Evolutionary conservation across 2,797 vertebrate genomes (phyloP), one percentile per base, ranked within the genome.

Genomic region (Diplodus puntazzo): DNA sequence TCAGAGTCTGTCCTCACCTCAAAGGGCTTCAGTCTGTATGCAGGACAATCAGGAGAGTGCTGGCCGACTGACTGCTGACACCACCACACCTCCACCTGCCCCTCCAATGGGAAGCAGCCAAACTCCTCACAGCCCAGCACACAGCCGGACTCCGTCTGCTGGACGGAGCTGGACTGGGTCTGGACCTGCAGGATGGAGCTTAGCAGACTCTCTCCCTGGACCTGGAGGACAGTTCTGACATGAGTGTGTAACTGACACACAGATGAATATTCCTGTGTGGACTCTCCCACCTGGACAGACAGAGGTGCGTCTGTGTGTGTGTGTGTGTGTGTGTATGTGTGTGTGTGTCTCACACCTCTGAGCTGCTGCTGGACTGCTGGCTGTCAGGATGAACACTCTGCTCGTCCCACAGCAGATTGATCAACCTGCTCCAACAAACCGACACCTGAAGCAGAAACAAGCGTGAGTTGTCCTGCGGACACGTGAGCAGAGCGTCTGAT

Each of bases 101-200:
- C 94, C 62, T 93, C 88, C 81, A 90, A 87, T 63, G 86, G 88
- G 81, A 93, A 94, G 86, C 93, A 95, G 87, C 92, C 94, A 66
- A 94, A 93, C 84, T 96, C 95, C 75, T 95, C 94, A 93, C 94
- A 95, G 91, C 94, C 89, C 34, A 34, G 34, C 34, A 34, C 34
- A 34, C 34, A 34, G 13, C 2, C 25, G 13, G 4, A 7, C 50
- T 34, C 34, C 8, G 34, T 25, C 11, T 42, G 72, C 63, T 23
- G 9, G 7, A 0, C 0, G 7, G 12, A 67, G 9, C 59, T 21
- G 58, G 68, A 50, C 30, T 58, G 52, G 1, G 2, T 16, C 9
- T 75, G 77, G 42, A 23, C 57, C 60, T 96, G 91, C 75, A 94
- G 94, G 85, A 93, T 90, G 74, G 93, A 92, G 82, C 90, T 89